A percentile compares a stretch with the other conserved stretches of the same genome.
phyloP scores from a whole-genome alignment of 2,113 vertebrate species.

The Anoplopoma fimbria region DNA sequence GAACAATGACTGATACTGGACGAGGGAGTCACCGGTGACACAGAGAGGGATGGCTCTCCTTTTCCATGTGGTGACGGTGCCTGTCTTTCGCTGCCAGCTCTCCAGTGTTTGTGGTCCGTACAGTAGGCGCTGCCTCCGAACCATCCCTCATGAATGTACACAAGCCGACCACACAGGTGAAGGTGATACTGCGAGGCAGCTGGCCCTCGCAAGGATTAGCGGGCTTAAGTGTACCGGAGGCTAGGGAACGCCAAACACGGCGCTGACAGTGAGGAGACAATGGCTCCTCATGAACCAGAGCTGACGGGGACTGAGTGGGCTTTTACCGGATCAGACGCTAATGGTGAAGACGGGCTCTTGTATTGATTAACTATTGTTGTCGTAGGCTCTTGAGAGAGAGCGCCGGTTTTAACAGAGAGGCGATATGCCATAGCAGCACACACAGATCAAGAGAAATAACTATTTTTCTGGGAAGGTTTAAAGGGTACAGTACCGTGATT shows the following conservation, averaged over 20 bases:
- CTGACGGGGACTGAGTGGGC: constrained; percentile 64
- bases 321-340: constrained; percentile 73
- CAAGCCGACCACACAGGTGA: constrained; percentile 74
- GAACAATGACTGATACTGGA: constrained; percentile 68
- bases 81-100: constrained; percentile 10
- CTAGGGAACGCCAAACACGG: constrained; percentile 78
- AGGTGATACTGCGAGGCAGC: constrained; percentile 73
- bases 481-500: constrained; percentile 43
- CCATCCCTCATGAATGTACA: constrained; percentile 73
- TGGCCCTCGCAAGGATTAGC: constrained; percentile 78
- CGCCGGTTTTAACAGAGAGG: constrained; percentile 18
- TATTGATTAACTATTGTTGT: constrained; percentile 75
- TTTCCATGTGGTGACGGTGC: constrained; percentile 14
- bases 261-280: constrained; percentile 75
- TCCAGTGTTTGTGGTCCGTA: constrained; percentile 54
- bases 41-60: constrained; percentile 30
- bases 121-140: constrained; percentile 45
- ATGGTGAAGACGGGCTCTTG: constrained; percentile 58
- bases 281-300: constrained; percentile 72
- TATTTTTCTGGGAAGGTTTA: background rate
- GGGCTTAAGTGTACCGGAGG: constrained; percentile 86
- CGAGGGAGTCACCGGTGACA: constrained; percentile 25
- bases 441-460: background rate
- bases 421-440: constrained; percentile 21
- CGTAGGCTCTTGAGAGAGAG: constrained; percentile 32